These are phyloP conservation scores for Drosophila lowei DNA, from an alignment of 1,140 invertebrate genomes.

Conservation along the genomic window DNA sequence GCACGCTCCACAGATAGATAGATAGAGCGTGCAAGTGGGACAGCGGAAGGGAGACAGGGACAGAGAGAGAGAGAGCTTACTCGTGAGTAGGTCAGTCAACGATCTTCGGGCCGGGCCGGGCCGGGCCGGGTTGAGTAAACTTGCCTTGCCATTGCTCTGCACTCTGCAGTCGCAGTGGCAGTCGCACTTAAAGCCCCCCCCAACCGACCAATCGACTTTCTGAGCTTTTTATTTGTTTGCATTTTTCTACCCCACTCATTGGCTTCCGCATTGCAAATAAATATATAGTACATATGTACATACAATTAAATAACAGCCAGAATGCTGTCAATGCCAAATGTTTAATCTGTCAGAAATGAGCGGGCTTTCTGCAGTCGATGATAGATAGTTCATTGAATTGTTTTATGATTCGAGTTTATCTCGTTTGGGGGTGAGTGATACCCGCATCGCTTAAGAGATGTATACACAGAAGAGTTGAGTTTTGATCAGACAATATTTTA, in stretches of 20 bases:
- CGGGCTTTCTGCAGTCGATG: constrained; percentile 2
- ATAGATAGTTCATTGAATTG: constrained; percentile 1
- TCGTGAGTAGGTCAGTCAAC: constrained; percentile 76
- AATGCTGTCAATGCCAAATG: constrained; percentile 67
- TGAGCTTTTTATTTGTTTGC: constrained; percentile 40
- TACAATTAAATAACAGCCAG: constrained; percentile 14
- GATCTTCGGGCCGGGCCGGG: constrained; percentile 49
- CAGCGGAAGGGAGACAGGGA: constrained; percentile 9
- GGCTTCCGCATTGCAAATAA: constrained; percentile 68
- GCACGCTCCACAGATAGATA: background rate
- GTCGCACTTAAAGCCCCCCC: background rate
- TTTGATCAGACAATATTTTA: too few species aligned
- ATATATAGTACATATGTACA: background rate
- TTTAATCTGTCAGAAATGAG: background rate
- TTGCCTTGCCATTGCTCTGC: constrained; percentile 39
- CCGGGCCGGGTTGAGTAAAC: constrained; percentile 50
- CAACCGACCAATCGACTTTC: constrained; percentile 72
- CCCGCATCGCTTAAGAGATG: too few species aligned
- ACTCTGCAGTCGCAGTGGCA: background rate
- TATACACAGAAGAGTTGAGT: too few species aligned
- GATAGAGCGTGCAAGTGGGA: constrained; percentile 13
- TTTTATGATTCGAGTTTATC: background rate
- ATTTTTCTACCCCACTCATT: constrained; percentile 19
- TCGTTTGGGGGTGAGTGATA: too few species aligned
- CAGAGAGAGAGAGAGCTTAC: constrained; percentile 17